Percentiles rank a stretch among this genome's conserved stretches.
phyloP scores from a whole-genome alignment of 2,113 vertebrate species.

The Lamprotornis superbus region DNA sequence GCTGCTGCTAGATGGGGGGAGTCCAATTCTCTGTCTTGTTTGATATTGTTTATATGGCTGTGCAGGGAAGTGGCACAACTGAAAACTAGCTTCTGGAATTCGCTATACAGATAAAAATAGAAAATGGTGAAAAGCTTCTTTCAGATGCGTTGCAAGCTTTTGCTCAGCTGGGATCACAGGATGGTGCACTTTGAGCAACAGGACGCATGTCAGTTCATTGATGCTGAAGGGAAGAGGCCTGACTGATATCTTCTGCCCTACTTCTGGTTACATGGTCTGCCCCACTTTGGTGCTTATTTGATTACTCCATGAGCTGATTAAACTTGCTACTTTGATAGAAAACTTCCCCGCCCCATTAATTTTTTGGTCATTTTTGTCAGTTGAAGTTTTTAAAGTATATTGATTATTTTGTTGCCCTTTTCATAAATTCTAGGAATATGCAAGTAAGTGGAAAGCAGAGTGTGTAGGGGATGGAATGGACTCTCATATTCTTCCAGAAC shows the following conservation, averaged over 20 bases:
- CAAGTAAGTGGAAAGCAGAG: neutral
- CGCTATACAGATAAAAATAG: neutral
- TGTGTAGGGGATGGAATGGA: neutral
- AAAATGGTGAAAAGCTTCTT: neutral
- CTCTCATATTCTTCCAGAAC: neutral
- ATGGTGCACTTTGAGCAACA: neutral
- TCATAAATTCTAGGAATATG: neutral
- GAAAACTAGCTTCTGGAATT: neutral
- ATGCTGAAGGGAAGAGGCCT: neutral
- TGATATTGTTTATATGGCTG: neutral
- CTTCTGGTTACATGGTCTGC: neutral
- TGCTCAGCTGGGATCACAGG: accelerated
- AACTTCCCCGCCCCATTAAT: neutral
- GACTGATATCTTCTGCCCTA: neutral
- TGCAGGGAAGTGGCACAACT: neutral
- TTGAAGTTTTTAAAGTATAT: neutral
- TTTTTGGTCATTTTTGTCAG: neutral
- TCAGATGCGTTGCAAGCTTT: neutral
- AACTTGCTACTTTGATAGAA: neutral
- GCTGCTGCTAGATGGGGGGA: neutral
- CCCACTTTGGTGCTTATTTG: accelerated
- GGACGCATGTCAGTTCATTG: neutral
- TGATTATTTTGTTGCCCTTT: neutral
- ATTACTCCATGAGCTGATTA: neutral
- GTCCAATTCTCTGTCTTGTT: neutral